Evolutionary conservation across 2,113 vertebrate species (phyloP).

Genomic region (Ptychochromis oligacanthus): DNA sequence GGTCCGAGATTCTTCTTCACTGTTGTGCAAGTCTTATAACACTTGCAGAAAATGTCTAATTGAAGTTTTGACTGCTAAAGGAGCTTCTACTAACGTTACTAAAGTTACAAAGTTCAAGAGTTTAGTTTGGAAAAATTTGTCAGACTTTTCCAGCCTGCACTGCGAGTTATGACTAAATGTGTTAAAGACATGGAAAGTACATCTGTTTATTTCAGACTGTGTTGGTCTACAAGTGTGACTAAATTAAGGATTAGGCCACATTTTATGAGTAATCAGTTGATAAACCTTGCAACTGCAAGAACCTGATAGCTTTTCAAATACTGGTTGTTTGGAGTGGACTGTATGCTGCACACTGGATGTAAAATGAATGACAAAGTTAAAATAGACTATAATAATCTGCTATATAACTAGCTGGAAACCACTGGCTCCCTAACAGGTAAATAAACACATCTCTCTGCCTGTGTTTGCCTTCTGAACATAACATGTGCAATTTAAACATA

Average conservation of each 20-base stretch:
- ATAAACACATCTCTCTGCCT: not conserved
- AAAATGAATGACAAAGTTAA: not conserved
- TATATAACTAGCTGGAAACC: not conserved
- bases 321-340: not conserved
- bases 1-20: not conserved
- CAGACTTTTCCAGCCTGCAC: not conserved
- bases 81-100: not conserved
- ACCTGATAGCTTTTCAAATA: not conserved
- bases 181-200: not conserved
- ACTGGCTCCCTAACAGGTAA: not conserved
- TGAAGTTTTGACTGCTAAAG: not conserved
- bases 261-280: not conserved
- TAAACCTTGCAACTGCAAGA: not conserved
- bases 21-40: not conserved
- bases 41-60: not conserved
- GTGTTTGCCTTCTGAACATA: not conserved
- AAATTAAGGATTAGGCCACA: not conserved
- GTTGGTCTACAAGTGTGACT: not conserved
- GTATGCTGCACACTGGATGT: not conserved
- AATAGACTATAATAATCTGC: not conserved
- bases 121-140: not conserved
- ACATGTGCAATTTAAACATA: slow-evolving; percentile 10
- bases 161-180: not conserved
- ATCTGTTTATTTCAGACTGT: not conserved
- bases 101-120: not conserved